Conservation (phyloP, 1,140 invertebrate genomes). For the Eciton burchellii region DNA sequence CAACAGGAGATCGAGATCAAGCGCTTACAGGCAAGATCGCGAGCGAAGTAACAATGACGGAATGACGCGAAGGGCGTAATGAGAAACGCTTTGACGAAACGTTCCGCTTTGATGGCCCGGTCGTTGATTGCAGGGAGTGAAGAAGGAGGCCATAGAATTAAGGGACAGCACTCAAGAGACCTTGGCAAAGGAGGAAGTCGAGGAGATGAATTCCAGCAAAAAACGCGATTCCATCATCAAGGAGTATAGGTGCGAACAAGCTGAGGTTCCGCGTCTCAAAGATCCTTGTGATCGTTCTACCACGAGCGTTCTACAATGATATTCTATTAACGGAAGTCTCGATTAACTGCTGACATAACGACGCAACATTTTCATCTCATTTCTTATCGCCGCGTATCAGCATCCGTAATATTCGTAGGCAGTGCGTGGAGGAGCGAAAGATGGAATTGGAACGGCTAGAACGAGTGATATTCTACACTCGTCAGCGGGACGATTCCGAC, state of each 20-base stretch:
- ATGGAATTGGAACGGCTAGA: slow-evolving; percentile 90
- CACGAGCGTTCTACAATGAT: not conserved
- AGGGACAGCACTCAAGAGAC: slow-evolving; percentile 88
- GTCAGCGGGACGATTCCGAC: slow-evolving; percentile 76
- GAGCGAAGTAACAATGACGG: not conserved
- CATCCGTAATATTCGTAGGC: slow-evolving; percentile 77
- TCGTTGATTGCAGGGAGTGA: slow-evolving; percentile 84
- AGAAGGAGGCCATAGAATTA: slow-evolving; percentile 90
- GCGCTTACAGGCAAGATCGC: slow-evolving; percentile 84
- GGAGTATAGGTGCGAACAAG: slow-evolving; percentile 81
- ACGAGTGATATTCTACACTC: slow-evolving; percentile 88
- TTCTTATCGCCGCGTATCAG: not conserved
- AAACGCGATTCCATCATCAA: slow-evolving; percentile 88
- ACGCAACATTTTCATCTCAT: too few species aligned
- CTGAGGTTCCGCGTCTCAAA: not conserved
- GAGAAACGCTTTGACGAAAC: not conserved
- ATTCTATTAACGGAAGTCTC: not conserved
- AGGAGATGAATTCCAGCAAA: slow-evolving; percentile 87
- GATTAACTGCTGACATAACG: not conserved
- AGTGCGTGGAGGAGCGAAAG: slow-evolving; percentile 89
- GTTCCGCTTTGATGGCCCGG: not conserved
- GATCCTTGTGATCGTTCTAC: not conserved
- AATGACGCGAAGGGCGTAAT: not conserved
- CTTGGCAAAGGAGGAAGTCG: slow-evolving; percentile 89
- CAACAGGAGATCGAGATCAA: slow-evolving; percentile 90